These are phyloP conservation scores for Clinocottus analis DNA, from an alignment of 2,113 vertebrate genomes.

Conservation along the genomic window DNA sequence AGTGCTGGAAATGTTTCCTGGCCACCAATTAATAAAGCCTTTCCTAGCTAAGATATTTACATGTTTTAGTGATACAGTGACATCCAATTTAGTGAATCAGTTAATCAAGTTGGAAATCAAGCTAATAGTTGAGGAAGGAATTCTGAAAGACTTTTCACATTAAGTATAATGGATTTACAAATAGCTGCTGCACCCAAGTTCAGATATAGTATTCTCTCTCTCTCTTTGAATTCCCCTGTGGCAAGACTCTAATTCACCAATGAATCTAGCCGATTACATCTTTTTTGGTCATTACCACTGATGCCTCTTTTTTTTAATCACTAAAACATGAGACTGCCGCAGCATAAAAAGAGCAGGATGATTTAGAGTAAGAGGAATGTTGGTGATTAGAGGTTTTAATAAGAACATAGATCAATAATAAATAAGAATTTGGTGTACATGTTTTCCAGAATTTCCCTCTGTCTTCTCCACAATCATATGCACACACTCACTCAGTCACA, in stretches of 20 bases:
- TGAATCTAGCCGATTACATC: background rate
- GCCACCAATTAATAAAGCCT: background rate
- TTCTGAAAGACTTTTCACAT: background rate
- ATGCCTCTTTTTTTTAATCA: background rate
- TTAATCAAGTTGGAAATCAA: background rate
- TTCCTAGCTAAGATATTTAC: background rate
- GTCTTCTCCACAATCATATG: background rate
- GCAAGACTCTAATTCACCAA: background rate
- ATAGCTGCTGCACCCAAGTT: background rate
- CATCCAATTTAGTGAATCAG: background rate
- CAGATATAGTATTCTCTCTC: background rate
- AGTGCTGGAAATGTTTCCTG: background rate
- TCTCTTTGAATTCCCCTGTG: background rate
- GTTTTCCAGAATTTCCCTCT: background rate
- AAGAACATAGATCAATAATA: slow-evolving; percentile 17
- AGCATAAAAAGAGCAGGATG: background rate
- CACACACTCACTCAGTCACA: background rate
- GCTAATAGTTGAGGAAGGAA: background rate
- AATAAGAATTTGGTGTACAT: background rate
- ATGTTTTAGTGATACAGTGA: background rate
- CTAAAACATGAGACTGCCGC: background rate
- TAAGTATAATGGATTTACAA: background rate
- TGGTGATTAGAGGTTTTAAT: slow-evolving; percentile 5
- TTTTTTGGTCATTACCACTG: background rate
- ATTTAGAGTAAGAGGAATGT: background rate